Percentiles rank a stretch among this genome's conserved stretches.
These are phyloP conservation scores for Tricholaema leucomelas DNA, from an alignment of 2,113 vertebrate genomes.

Conservation along the genomic window DNA sequence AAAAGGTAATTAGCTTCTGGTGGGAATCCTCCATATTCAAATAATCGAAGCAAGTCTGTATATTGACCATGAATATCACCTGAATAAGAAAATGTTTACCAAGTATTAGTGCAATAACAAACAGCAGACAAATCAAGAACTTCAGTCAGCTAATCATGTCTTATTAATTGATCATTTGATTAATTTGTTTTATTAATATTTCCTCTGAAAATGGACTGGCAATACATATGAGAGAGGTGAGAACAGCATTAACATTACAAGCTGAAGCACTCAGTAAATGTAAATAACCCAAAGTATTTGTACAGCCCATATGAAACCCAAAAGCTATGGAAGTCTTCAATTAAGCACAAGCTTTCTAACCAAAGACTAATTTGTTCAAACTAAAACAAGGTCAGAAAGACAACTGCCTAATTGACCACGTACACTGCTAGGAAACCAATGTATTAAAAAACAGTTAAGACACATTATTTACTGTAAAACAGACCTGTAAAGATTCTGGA, in stretches of 20 bases:
- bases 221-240: background rate
- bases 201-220: background rate
- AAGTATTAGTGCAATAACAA: background rate
- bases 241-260: background rate
- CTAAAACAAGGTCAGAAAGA: background rate
- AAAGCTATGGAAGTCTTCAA: background rate
- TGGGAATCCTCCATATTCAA: constrained; percentile 97
- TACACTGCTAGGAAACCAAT: background rate
- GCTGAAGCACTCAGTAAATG: background rate
- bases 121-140: background rate
- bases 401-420: background rate
- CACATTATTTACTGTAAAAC: background rate
- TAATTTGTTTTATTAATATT: background rate
- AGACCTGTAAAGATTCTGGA: background rate
- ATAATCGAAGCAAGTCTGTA: constrained; percentile 96
- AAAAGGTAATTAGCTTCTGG: constrained; percentile 99
- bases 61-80: constrained; percentile 99
- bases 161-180: background rate
- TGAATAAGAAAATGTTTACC: constrained; percentile 50
- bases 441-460: background rate
- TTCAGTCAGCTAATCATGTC: background rate
- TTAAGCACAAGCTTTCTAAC: background rate
- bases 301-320: background rate
- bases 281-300: background rate
- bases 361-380: background rate